Conservation (phyloP, 2,113 vertebrate species). For the Neolamprologus modestus region DNA sequence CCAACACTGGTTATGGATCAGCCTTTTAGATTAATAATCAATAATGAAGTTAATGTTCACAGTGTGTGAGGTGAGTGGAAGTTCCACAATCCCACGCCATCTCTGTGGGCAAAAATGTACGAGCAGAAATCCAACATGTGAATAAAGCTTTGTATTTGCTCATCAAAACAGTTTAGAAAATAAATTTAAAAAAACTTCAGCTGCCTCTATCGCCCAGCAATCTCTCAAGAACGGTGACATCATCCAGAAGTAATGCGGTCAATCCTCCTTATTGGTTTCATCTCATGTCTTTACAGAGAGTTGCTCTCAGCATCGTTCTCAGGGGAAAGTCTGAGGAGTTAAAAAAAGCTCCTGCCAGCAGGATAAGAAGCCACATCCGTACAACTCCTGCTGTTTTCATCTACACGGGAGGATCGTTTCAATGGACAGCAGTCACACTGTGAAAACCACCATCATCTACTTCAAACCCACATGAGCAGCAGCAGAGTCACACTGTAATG, state of each 20-base stretch:
- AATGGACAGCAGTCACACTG: background rate
- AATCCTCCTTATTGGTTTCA: rapidly evolving
- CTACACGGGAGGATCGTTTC: background rate
- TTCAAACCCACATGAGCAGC: background rate
- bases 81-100: background rate
- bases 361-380: background rate
- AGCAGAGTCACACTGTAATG: background rate
- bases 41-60: background rate
- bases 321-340: background rate
- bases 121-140: rapidly evolving
- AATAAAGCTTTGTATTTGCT: rapidly evolving
- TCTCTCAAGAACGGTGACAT: background rate
- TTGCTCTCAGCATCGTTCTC: background rate
- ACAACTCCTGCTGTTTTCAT: background rate
- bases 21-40: background rate
- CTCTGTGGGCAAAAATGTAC: rapidly evolving
- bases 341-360: background rate
- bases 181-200: rapidly evolving
- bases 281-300: background rate
- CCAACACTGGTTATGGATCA: background rate
- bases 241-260: background rate
- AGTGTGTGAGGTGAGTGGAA: background rate
- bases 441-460: background rate
- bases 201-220: background rate
- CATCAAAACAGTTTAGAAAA: background rate